Percentiles rank a stretch among this genome's conserved stretches.
Evolutionary conservation across 2,797 vertebrate genomes (phyloP).

Genomic region (Gymnopithys bicolor): DNA sequence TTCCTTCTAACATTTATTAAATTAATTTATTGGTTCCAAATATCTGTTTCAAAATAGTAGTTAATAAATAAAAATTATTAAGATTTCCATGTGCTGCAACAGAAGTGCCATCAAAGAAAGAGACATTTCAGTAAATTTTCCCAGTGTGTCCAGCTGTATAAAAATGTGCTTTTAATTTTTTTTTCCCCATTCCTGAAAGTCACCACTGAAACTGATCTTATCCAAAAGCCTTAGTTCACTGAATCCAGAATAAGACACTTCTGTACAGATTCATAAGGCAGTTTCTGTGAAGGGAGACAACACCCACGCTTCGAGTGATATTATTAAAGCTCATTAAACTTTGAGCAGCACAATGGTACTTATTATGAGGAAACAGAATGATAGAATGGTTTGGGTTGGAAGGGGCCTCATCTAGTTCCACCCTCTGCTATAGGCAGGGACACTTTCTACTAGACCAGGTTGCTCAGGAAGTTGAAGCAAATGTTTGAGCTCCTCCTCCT

Average conservation of each 20-base stretch:
- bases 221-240: conserved; percentile 43
- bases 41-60: not conserved
- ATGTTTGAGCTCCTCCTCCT: conserved; percentile 12
- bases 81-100: not conserved
- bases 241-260: conserved; percentile 58
- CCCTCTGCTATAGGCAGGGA: not conserved
- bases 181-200: not conserved
- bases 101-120: not conserved
- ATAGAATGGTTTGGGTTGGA: not conserved
- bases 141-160: not conserved
- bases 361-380: conserved; percentile 54
- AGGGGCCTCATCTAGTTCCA: not conserved
- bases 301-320: conserved; percentile 67
- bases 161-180: not conserved
- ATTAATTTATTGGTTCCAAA: not conserved
- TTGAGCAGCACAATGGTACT: conserved; percentile 62
- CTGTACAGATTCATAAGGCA: conserved; percentile 67
- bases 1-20: not conserved
- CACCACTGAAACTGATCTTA: conserved; percentile 28
- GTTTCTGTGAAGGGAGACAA: conserved; percentile 65
- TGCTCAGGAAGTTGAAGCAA: conserved; percentile 27
- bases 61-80: not conserved
- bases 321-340: conserved; percentile 72
- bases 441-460: not conserved
- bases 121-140: not conserved